These are phyloP conservation scores for Papilio helenus DNA, from an alignment of 1,140 invertebrate species.

Conservation along the genomic window DNA sequence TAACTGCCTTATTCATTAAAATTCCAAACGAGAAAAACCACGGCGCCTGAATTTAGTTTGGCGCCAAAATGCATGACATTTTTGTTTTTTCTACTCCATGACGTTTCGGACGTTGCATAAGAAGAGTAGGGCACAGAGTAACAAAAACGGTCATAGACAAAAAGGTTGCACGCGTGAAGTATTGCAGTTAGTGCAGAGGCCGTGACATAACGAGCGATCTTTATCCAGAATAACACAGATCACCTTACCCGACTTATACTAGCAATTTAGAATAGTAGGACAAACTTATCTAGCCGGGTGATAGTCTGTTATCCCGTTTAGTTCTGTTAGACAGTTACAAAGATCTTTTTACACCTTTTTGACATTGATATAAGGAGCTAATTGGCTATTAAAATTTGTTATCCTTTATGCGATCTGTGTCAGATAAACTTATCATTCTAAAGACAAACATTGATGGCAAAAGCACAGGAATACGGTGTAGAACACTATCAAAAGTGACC, in stretches of 20 bases:
- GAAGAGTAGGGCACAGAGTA: slow-evolving; percentile 8
- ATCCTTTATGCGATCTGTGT: background rate
- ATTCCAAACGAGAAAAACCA: background rate
- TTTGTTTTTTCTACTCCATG: background rate
- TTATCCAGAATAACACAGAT: background rate
- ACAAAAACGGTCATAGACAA: slow-evolving; percentile 19
- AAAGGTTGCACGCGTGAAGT: slow-evolving; percentile 15
- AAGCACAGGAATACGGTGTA: too few species aligned
- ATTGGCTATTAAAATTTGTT: background rate
- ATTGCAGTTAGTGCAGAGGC: slow-evolving; percentile 1
- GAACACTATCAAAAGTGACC: too few species aligned
- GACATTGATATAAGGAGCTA: background rate
- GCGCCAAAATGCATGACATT: slow-evolving; percentile 20
- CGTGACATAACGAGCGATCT: background rate
- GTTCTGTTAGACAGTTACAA: background rate
- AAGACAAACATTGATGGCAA: background rate
- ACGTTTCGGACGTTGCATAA: slow-evolving; percentile 4
- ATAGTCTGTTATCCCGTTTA: background rate
- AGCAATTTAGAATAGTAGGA: background rate
- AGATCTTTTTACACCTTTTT: background rate
- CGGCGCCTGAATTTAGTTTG: background rate
- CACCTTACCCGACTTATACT: background rate
- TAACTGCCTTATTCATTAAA: slow-evolving; percentile 4
- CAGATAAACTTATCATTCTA: background rate
- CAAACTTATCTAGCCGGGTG: background rate